Conservation (phyloP, 2,888 invertebrate genomes). For the Diarsia rubi region DNA sequence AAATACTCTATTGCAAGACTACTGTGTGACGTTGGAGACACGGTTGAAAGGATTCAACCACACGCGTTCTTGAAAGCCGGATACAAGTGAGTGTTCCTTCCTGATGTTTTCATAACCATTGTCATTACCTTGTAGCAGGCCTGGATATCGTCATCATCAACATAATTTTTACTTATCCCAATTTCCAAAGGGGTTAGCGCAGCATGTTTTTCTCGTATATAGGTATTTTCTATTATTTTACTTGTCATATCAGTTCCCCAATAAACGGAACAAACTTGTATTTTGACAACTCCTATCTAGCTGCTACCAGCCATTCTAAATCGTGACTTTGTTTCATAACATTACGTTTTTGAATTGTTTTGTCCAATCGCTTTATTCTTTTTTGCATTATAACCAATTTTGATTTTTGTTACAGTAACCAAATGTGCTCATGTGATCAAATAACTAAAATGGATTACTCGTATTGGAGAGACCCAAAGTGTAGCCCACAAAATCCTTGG, state of each 20-base stretch:
- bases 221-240: background rate
- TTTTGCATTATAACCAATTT: background rate
- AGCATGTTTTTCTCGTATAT: background rate
- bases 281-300: background rate
- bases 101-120: background rate
- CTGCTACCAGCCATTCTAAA: too few relatives aligned
- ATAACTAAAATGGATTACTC: constrained; percentile 48
- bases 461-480: constrained; percentile 49
- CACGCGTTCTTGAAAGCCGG: constrained; percentile 72
- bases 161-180: background rate
- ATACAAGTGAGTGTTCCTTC: constrained; percentile 66
- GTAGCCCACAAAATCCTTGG: constrained; percentile 10
- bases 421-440: constrained; percentile 45
- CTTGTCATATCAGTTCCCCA: background rate
- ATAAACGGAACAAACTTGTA: background rate
- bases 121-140: background rate
- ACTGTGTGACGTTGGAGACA: constrained; percentile 77
- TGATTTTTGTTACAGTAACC: constrained; percentile 53
- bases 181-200: background rate
- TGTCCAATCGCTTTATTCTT: background rate
- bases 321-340: background rate
- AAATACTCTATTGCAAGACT: constrained; percentile 72
- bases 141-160: background rate
- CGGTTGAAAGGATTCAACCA: constrained; percentile 74
- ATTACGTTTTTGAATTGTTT: background rate